Base-by-base conservation (phyloP, 92 coral and sea anemone genomes). In the Heliopora coerulea region DNA sequence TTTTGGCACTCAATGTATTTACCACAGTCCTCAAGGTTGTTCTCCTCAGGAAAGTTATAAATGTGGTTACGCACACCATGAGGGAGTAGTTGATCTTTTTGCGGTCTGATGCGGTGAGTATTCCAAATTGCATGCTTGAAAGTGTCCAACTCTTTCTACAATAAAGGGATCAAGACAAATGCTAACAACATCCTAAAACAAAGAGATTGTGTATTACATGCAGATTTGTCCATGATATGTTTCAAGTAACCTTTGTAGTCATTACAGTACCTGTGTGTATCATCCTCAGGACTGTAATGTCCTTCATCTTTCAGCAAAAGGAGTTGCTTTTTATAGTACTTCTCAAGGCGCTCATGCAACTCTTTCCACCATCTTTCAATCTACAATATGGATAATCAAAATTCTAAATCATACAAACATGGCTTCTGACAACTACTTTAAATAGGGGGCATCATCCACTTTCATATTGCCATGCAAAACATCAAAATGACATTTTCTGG, bases 1-100 rank as follows among this genome's bases (percentile, higher is more conserved):
- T 6, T 46, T 46, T n/a, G 15, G 52, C 7, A 46, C 14, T 46
- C 15, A 59, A 28, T 59, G 9, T 10, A 64, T 54, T 14, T 64
- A 64, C 54, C 72, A 34, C 72, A 64, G 24, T 64, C 72, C 39
- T 64, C 72, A 20, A 64, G 72, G 20, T 64, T n/a, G n/a, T 64
- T 35, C 20, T 64, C 50, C 48, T 64, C 72, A 64, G 72, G 72
- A 31, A 64, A 58, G n/a, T 19, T 8, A 58, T 21, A 54, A 19
- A 54, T 54, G 3, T 54, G 60, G 8, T 54, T 23, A 26, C 41
- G 68, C 19, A 62, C 68, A 62, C 68, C 68, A 62, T 62, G 44
- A 19, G 68, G 68, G 19, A 62, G 72, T 35, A 35, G 0, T 35
- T 50, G 35, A 54, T 64, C 32, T 40, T 64, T 64, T 27, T 64